Conservation (phyloP, 2,888 invertebrate genomes). For the Megastigmus dorsalis region DNA sequence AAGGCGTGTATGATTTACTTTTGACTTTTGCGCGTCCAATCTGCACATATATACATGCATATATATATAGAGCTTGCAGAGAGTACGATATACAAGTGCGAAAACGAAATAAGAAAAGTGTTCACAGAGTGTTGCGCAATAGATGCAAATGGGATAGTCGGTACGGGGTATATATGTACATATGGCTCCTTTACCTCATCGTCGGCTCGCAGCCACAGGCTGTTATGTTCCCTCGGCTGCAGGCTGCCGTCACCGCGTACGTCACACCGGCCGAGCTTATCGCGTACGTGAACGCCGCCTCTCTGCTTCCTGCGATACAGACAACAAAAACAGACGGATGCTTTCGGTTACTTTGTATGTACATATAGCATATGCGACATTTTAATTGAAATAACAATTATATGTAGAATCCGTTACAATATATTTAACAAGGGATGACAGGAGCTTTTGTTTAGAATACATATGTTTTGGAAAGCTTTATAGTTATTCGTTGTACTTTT, state of each 20-base stretch:
- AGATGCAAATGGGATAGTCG: constrained; percentile 38
- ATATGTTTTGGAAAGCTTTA: no score
- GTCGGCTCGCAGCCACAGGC: constrained; percentile 84
- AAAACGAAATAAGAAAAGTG: constrained; percentile 42
- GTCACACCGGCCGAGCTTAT: constrained; percentile 95
- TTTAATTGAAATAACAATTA: not conserved
- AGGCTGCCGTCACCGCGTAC: constrained; percentile 92
- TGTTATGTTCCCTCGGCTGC: constrained; percentile 92
- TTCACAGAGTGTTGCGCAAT: not conserved
- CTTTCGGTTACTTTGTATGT: not conserved
- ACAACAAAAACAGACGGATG: constrained; percentile 37
- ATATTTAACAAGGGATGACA: no score
- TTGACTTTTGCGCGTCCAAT: not conserved
- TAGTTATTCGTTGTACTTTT: no score
- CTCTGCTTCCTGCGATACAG: constrained; percentile 86
- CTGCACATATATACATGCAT: no score
- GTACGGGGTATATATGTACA: no score
- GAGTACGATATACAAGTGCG: no score
- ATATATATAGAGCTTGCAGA: no score
- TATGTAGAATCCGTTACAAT: no score
- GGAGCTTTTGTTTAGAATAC: no score
- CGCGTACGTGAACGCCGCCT: constrained; percentile 96
- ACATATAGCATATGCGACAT: not conserved
- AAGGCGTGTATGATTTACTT: constrained; percentile 19
- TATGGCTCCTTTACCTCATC: constrained; percentile 67